Base-by-base conservation (phyloP, 2,113 vertebrate genomes). In the Eupsittula cactorum region DNA sequence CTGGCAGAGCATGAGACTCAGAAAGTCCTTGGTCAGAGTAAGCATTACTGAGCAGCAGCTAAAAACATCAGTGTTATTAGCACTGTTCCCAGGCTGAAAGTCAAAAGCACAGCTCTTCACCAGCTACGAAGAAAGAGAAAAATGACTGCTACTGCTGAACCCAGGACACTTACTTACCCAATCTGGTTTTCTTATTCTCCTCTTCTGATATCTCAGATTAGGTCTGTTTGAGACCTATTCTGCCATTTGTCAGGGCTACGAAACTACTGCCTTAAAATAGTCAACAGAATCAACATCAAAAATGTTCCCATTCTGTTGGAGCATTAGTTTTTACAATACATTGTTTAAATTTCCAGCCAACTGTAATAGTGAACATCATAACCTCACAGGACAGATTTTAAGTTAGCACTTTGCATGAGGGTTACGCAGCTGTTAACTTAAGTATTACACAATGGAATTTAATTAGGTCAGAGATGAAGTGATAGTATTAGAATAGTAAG, bases 401-500 rank as follows among this genome's bases (percentile, higher is more conserved):
- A 82, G 37, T 60, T 93, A 75, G 16, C 27, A 78, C 33, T 94
- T 91, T 91, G 78, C 27, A 28, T 44, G 24, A 84, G 13, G 69
- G 42, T 78, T 84, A 84, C 52, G n/a, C 7, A 57, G 13, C 42
- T 87, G 29, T 84, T 82, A 93, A 87, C 15, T 88, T 88, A 71
- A 82, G 24, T 57, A 82, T 35, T 81, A 50, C 46, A 71, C 33
- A 13, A 92, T 20, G 18, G 71, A 90, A 90, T 94, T 91, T 69
- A 94, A 90, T 86, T 91, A 95, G 70, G 65, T 86, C 52, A 91
- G 64, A 78, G 75, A 83, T 71, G 46, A 95, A 92, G 77, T 82
- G 60, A 86, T 73, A 83, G 86, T 92, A 78, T 81, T 81, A 91
- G 73, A 96, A 91, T 68, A 92, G 64, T 68, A 70, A 91, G 67